Percentiles rank a stretch among this genome's conserved stretches.
Conservation (phyloP, 2,888 invertebrate genomes). For the Imbricaverruca yamaguchii region DNA sequence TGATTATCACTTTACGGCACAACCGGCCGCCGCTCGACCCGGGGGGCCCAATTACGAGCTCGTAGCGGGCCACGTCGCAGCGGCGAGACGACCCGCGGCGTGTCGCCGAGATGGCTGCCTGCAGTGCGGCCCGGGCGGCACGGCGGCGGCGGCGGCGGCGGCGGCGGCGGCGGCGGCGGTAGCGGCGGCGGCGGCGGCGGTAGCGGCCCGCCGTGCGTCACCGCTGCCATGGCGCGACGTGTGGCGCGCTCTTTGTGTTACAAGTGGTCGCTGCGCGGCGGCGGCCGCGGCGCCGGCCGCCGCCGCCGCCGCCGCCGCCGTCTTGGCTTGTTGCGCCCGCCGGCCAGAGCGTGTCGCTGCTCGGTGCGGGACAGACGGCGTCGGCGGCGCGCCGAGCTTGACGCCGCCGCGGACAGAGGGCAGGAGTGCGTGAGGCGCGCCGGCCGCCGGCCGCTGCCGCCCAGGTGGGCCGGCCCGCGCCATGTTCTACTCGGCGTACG, state of each 20-base stretch:
- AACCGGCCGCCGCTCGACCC: neutral
- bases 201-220: no score
- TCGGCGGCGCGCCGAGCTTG: neutral
- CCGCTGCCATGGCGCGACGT: neutral
- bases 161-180: no score
- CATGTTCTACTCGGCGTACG: slow-evolving; percentile 17
- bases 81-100: neutral
- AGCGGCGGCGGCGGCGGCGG: no score
- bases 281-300: neutral
- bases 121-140: neutral
- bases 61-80: neutral
- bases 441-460: neutral
- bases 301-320: neutral
- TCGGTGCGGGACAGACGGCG: neutral
- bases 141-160: no score
- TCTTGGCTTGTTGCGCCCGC: slow-evolving; percentile 18
- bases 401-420: neutral
- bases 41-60: slow-evolving; percentile 5
- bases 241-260: slow-evolving; percentile 15
- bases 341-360: neutral
- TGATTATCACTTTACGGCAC: neutral
- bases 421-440: neutral
- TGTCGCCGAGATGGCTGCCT: no score
- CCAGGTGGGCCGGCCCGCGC: neutral
- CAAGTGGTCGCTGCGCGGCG: slow-evolving; percentile 4